Conservation (phyloP, 2,113 vertebrate genomes). For the Pygoscelis antarcticus region DNA sequence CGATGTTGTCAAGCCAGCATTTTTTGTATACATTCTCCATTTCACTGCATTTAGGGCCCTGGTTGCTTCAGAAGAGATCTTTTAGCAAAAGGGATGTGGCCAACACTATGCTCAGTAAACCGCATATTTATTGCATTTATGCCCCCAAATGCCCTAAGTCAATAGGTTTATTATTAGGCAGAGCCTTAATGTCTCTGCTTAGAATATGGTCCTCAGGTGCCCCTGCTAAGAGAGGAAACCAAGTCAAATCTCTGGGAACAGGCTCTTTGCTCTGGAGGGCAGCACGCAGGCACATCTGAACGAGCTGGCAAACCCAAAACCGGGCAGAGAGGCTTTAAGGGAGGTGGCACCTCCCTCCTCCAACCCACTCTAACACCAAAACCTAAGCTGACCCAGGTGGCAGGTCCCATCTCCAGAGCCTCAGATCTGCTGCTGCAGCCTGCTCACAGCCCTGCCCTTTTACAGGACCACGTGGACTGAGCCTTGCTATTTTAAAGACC, state of each 20-base stretch:
- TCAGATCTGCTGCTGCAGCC: neutral
- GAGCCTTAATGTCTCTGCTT: neutral
- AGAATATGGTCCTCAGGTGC: neutral
- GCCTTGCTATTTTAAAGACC: neutral
- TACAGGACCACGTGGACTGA: neutral
- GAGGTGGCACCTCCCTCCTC: neutral
- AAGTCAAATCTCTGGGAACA: neutral
- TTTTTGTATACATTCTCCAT: neutral
- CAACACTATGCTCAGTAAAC: neutral
- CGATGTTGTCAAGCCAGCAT: neutral
- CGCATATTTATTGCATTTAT: neutral
- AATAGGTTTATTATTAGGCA: neutral
- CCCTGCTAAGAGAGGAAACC: neutral
- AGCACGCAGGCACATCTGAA: neutral
- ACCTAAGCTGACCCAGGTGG: neutral
- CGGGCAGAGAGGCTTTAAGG: neutral
- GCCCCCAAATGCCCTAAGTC: neutral
- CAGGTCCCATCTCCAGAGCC: neutral
- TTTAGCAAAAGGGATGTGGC: neutral
- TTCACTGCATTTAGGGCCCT: neutral
- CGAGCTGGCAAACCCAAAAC: neutral
- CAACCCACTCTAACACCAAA: neutral
- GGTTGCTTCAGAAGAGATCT: neutral
- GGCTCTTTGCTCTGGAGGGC: neutral
- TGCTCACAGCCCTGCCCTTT: neutral